phyloP scores from a whole-genome alignment of 2,888 invertebrate genomes.

The Diplolepis rosae region DNA sequence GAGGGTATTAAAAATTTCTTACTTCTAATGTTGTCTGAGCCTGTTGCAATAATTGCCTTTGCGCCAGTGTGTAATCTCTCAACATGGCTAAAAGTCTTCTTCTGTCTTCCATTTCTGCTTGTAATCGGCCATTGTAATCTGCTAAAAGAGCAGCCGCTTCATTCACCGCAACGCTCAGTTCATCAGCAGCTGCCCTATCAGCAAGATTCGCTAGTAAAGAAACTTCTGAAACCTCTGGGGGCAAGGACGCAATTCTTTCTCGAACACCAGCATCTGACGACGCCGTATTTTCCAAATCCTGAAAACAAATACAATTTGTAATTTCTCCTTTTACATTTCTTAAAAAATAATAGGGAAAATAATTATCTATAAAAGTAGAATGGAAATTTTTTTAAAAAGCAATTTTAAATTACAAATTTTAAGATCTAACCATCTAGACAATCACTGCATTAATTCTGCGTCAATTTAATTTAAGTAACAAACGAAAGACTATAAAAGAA shows the following conservation, averaged over 20 bases:
- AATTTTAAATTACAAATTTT: not conserved
- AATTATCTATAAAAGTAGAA: too few relatives aligned
- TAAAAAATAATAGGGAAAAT: not conserved
- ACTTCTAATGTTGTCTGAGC: slow-evolving; percentile 93
- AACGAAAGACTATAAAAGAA: not conserved
- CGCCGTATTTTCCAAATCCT: slow-evolving; percentile 94
- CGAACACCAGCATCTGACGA: slow-evolving; percentile 95
- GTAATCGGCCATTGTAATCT: slow-evolving; percentile 91
- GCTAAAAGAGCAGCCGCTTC: slow-evolving; percentile 90
- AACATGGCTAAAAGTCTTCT: slow-evolving; percentile 90
- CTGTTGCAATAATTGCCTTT: slow-evolving; percentile 88
- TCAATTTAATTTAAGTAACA: not conserved
- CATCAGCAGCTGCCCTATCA: slow-evolving; percentile 87
- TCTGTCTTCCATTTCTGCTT: slow-evolving; percentile 92
- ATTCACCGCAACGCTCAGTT: slow-evolving; percentile 87
- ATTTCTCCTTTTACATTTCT: not conserved
- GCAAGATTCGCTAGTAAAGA: slow-evolving; percentile 88
- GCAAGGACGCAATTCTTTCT: slow-evolving; percentile 94
- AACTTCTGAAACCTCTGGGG: slow-evolving; percentile 95
- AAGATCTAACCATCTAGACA: not conserved
- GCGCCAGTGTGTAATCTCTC: slow-evolving; percentile 89
- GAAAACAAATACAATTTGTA: slow-evolving; percentile 71
- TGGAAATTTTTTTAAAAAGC: too few relatives aligned
- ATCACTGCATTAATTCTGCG: not conserved
- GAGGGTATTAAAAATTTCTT: slow-evolving; percentile 46